phyloP scores from a whole-genome alignment of 2,113 vertebrate species.

The Eolophus roseicapilla region DNA sequence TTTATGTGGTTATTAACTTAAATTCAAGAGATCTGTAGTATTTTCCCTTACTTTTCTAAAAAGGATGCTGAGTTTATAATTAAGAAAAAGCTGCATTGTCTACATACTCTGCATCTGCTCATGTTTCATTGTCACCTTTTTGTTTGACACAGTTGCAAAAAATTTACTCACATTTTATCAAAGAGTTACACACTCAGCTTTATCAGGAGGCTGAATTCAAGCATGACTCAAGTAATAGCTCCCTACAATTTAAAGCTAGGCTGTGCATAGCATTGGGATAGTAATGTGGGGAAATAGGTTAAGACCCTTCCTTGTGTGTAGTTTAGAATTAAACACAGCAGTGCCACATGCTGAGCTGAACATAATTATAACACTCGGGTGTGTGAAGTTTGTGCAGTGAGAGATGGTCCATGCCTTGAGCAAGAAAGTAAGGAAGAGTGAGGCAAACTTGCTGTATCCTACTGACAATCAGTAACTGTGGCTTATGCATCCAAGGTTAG shows the following conservation, averaged over 20 bases:
- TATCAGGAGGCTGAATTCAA: neutral
- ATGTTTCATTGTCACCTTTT: neutral
- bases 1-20: neutral
- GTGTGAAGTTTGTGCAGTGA: neutral
- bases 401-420: neutral
- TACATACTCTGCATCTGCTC: neutral
- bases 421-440: neutral
- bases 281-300: neutral
- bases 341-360: neutral
- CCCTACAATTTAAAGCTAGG: neutral
- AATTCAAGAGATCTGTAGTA: neutral
- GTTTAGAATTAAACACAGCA: neutral
- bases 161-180: neutral
- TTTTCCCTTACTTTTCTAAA: neutral
- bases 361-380: neutral
- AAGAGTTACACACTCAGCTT: neutral
- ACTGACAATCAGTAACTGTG: neutral
- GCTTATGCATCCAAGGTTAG: neutral
- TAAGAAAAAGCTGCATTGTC: neutral
- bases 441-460: neutral
- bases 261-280: neutral
- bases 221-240: neutral
- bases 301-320: neutral
- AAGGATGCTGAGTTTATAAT: neutral
- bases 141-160: neutral